Base-by-base conservation (phyloP, 2,797 vertebrate genomes). In the Steatocranus sp. region DNA sequence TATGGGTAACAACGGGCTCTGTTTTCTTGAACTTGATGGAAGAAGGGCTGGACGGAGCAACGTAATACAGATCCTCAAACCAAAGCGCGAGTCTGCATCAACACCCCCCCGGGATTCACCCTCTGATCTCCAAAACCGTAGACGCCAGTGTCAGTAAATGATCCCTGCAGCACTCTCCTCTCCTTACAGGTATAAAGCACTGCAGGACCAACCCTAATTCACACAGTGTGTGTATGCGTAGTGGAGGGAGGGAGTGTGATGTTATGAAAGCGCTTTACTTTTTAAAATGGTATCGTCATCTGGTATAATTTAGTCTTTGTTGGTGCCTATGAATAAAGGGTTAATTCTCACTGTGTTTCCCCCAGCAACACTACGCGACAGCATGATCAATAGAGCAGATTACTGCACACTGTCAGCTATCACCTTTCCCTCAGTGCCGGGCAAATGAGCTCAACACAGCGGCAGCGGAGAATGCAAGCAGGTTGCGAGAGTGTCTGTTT, bases 341-440 rank as follows among this genome's bases (percentile, higher is more conserved):
- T 94, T 92, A 89, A 92, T 70, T 80, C 79, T 88, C 12, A 5
- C 58, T 66, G 83, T 89, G 86, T 95, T 94, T 94, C 92, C 90
- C 58, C 2, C 58, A 61, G 58, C 32, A 61, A 61, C 93, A 78
- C 87, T 92, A 87, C 86, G 92, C 93, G 92, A 95, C 92, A 95
- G 92, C 89, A 76, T 88, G 94, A 97, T 97, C 97, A 96, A 94
- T 96, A 94, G 84, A 93, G 93, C 80, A 88, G 92, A 96, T 97
- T 95, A 95, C 95, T 96, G 96, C 91, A 94, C 94, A 89, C 95
- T 94, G 94, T 95, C 95, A 93, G 95, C 92, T 96, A 96, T 96
- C 92, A 94, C 93, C 95, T 97, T 97, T 95, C 94, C 86, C 89
- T 94, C 88, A 49, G 79, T 78, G 91, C 91, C 63, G 89, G 90